Evolutionary conservation across 92 coral and sea anemone species (phyloP), one percentile per base, ranked within the genome.

Genomic region (Porites divaricata): DNA sequence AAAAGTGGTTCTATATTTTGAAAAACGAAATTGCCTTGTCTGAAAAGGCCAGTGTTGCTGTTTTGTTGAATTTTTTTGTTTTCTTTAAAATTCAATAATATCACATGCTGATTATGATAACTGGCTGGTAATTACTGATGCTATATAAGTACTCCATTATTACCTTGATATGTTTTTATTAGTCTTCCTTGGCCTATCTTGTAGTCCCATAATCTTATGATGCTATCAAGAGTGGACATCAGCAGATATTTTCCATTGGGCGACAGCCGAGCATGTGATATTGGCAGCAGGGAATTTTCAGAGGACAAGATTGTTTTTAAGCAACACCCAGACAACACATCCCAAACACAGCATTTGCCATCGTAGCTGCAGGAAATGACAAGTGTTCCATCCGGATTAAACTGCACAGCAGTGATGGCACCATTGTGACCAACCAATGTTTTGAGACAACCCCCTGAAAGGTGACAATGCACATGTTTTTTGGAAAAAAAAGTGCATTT

Each of bases 221-320:
- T 70, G 35, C 86, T 84, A 67, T 90, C 93, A 25, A 87, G 89
- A 73, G 91, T 87, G 77, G 91, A 84, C 79, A 87, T 51, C 53
- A 90, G 67, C 63, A 90, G 58, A 75, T 79, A 90, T 79, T 90
- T 90, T 56, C 93, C 93, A 87, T 90, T 90, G 35, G 93, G 93
- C 71, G 93, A 87, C 16, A 87, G 59, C 64, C 72, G 51, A 26
- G 91, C 93, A 90, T 90, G 88, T n/a, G 93, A 86, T 82, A 90
- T 64, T 35, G 65, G 85, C 13, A 79, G 13, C 6, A 52, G 71
- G 7, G 62, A 45, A 6, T 72, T 17, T 14, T 87, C 61, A 49
- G 16, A 21, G 10, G 82, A 56, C 8, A n/a, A 24, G 26, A 89
- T 78, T 48, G 89, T 63, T 71, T 89, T 89, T 22, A 89, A 72